Base-by-base conservation (phyloP, 1,140 invertebrate genomes). In the Ephestia elutella region DNA sequence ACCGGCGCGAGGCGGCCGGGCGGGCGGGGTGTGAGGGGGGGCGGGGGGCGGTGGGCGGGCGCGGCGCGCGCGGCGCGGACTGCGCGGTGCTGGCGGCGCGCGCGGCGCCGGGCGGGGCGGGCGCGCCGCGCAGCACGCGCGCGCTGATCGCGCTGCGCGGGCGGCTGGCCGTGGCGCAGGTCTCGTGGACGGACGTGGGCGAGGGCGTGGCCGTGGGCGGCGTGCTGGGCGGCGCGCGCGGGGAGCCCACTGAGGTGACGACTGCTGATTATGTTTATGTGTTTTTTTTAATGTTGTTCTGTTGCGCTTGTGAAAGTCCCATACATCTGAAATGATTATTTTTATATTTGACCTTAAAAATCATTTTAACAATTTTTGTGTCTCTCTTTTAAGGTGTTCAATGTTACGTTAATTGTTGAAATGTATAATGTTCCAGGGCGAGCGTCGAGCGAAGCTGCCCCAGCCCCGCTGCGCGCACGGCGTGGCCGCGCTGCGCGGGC, bases 1-100 rank as follows among this genome's bases (percentile, higher is more conserved):
- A 96, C 86, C 95, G 95, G 70, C 93, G 93, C 68, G 80, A 93
- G 82, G 91, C 91, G 0, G 84, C 91, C 56, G 57, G 94, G 89
- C 95, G 94, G 93, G 87, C 89, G 38, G 71, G 75, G 2, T 70
- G 55, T 57, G 9, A 2, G 21, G 59, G 63, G n/a, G 56, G 18
- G 35, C 60, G 89, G 73, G 18, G 25, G 49, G 68, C 89, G 73
- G 19, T 95, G 93, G 93, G 87, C 89, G 35, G 73, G 75, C 60
- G n/a, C 60, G 59, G 21, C 49, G 68, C 65, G 51, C 53, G 51
- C 48, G 54, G 49, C 30, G 59, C 57, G 30, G 50, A 18, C 19
- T 60, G 64, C 35, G 60, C 18, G 15, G 50, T 53, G 20, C 20
- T 53, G 50, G 50, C 50, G 19, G 50, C 21, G 66, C 20, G 59